Evolutionary conservation across 2,113 vertebrate genomes (phyloP).

Genomic region (Limanda limanda): DNA sequence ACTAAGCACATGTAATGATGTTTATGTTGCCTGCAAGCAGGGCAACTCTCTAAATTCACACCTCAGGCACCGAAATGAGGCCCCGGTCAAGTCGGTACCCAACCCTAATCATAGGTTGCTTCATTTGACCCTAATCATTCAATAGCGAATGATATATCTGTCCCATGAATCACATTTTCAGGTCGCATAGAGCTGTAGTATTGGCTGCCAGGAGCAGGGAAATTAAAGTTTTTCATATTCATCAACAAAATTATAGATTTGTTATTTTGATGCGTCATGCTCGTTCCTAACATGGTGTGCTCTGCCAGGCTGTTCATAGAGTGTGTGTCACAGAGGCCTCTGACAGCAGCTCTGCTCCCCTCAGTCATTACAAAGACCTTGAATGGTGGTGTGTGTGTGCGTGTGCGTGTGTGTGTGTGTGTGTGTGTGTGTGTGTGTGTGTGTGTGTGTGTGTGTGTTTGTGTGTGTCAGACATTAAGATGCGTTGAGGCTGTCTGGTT

Average conservation of each 20-base stretch:
- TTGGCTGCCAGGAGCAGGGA: background rate
- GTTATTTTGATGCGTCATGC: constrained; percentile 8
- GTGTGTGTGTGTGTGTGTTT: no score
- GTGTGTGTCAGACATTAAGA: constrained; percentile 57
- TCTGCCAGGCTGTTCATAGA: background rate
- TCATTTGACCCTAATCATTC: background rate
- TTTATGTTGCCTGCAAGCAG: background rate
- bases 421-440: no score
- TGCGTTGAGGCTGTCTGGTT: constrained; percentile 70
- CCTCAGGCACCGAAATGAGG: no score
- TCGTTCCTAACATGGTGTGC: no score
- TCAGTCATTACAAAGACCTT: constrained; percentile 39
- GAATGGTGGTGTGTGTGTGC: background rate
- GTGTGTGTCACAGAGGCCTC: background rate
- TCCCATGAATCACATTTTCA: background rate
- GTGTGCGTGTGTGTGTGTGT: no score
- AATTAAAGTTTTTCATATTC: background rate
- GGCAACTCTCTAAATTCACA: background rate
- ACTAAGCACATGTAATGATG: no score
- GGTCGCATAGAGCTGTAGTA: background rate
- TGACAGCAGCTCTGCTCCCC: background rate
- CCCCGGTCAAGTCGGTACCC: no score
- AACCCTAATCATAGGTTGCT: background rate
- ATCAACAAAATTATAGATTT: background rate
- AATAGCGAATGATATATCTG: background rate